phyloP scores from a whole-genome alignment of 2,113 vertebrate species.

The Ginglymostoma cirratum region DNA sequence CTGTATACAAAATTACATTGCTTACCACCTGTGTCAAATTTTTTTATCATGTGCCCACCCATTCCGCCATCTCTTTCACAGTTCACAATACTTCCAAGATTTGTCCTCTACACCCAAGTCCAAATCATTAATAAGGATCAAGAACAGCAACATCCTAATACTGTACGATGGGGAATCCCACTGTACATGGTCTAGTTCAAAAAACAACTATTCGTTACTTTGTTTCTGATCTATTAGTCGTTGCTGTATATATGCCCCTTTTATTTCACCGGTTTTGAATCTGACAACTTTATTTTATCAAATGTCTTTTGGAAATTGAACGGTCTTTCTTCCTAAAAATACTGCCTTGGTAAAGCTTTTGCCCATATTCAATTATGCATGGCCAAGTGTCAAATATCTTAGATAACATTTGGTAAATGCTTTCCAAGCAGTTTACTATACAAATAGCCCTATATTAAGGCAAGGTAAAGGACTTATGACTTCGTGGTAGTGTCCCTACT shows the following conservation, averaged over 20 bases:
- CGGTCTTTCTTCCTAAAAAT: not conserved
- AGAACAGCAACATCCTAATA: not conserved
- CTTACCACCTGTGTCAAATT: not conserved
- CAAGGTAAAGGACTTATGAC: too few relatives aligned
- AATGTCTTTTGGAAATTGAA: not conserved
- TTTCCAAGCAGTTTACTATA: not conserved
- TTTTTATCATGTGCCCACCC: not conserved
- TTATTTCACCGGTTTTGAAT: not conserved
- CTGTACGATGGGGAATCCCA: not conserved
- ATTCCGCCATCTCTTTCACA: not conserved
- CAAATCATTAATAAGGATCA: not conserved
- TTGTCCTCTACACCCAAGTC: not conserved
- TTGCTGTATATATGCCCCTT: not conserved
- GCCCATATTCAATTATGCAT: not conserved
- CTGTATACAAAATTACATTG: not conserved
- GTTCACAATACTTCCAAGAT: not conserved
- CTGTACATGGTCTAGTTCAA: not conserved
- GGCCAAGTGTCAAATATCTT: not conserved
- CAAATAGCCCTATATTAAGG: too few relatives aligned
- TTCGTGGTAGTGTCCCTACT: too few relatives aligned
- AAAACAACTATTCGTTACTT: not conserved
- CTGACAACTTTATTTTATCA: not conserved
- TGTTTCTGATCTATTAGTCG: not conserved
- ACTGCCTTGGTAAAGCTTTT: not conserved
- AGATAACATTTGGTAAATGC: not conserved